Conservation (phyloP, 2,113 vertebrate genomes). For the Sinocyclocheilus anshuiensis region DNA sequence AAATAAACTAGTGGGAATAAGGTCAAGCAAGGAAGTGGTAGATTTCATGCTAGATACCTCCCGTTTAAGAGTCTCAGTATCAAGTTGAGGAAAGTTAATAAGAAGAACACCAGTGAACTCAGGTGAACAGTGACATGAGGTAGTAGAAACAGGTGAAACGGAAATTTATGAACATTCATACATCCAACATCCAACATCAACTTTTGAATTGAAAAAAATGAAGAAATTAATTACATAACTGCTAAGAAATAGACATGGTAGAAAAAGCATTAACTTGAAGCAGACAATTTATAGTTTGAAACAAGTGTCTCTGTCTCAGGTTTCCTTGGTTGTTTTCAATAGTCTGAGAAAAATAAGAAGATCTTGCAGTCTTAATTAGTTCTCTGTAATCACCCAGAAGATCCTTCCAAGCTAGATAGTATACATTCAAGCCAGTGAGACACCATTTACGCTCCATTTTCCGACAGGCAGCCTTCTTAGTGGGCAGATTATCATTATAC, state of each 20-base stretch:
- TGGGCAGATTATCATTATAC: no score
- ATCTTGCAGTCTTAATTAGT: neutral
- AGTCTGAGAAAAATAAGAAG: neutral
- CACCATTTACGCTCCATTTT: neutral
- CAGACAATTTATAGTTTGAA: no score
- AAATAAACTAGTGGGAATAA: no score
- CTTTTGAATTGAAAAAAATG: no score
- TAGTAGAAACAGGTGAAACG: neutral
- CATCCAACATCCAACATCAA: no score
- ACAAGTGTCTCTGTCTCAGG: no score
- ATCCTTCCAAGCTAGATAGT: neutral
- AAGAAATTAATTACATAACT: no score
- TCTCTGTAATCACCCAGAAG: neutral
- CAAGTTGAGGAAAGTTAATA: neutral
- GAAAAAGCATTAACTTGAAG: no score
- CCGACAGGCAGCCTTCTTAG: neutral
- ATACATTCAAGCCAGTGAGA: neutral
- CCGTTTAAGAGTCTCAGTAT: neutral
- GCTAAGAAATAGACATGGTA: no score
- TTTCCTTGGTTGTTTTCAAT: no score
- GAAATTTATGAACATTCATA: no score
- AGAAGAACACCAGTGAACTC: neutral
- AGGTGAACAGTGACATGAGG: neutral
- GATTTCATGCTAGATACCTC: neutral
- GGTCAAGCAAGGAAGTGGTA: no score